Conservation (phyloP, 2,797 vertebrate genomes). For the Gambelia wislizenii region DNA sequence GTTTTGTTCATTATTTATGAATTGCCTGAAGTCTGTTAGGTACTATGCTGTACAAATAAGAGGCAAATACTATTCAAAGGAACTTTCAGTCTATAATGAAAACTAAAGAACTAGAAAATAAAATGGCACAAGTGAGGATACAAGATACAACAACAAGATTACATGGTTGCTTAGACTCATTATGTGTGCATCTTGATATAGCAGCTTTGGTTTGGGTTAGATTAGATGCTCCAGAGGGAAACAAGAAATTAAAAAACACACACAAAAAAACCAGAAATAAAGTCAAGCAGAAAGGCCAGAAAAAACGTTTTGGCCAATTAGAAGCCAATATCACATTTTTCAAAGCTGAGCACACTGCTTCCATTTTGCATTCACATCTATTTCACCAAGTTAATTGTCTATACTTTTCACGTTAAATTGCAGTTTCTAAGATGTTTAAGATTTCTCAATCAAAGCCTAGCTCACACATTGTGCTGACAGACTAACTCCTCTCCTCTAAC, state of each 20-base stretch:
- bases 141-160: conserved; percentile 35
- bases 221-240: conserved; percentile 18
- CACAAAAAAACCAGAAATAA: conserved; percentile 11
- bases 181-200: conserved; percentile 18
- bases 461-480: no score
- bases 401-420: background rate
- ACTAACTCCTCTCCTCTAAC: no score
- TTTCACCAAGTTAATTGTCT: background rate
- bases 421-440: background rate
- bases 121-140: conserved; percentile 6
- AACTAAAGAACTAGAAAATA: conserved; percentile 7
- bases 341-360: background rate
- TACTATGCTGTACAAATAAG: background rate
- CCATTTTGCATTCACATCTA: background rate
- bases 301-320: conserved; percentile 19
- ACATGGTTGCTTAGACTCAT: conserved; percentile 38
- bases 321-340: background rate
- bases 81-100: background rate
- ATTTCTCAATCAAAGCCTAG: background rate
- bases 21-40: background rate
- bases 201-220: conserved; percentile 31
- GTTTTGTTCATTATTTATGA: conserved; percentile 18
- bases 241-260: conserved; percentile 23
- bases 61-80: background rate
- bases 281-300: conserved; percentile 14